Evolutionary conservation across 2,888 invertebrate genomes (phyloP).

Genomic region (Agrochola lychnidis): DNA sequence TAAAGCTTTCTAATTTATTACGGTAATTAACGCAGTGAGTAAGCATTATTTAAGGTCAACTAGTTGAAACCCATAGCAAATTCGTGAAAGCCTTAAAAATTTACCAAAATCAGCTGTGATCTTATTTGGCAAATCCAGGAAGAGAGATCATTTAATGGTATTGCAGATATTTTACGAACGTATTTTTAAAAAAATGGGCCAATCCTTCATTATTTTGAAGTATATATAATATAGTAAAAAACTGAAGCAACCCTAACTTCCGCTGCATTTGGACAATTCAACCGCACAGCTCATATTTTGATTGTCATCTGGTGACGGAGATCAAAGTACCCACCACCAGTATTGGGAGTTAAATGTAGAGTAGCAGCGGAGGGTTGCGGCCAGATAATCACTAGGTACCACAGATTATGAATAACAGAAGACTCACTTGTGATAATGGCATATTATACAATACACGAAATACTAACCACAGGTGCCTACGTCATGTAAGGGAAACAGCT

Average conservation of each 20-base stretch:
- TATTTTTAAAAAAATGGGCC: no score
- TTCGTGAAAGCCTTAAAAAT: no score
- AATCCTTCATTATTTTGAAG: background rate
- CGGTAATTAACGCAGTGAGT: background rate
- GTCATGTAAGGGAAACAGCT: background rate
- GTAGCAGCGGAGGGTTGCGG: conserved; percentile 18
- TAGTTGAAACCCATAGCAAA: background rate
- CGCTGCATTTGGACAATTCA: conserved; percentile 55
- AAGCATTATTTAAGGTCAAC: background rate
- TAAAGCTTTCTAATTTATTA: background rate
- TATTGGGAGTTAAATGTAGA: conserved; percentile 45
- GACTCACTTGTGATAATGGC: background rate
- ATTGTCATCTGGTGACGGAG: conserved; percentile 59
- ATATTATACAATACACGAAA: background rate
- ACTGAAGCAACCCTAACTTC: conserved; percentile 36
- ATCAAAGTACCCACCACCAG: conserved; percentile 42
- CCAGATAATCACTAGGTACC: conserved; percentile 4
- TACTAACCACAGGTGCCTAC: background rate
- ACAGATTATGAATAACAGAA: background rate
- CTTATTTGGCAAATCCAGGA: background rate
- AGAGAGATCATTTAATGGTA: background rate
- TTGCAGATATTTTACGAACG: background rate
- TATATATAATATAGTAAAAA: background rate
- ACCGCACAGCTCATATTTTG: conserved; percentile 54
- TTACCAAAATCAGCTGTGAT: background rate